These are phyloP conservation scores for Eleutherodactylus coqui DNA, from an alignment of 2,797 vertebrate species.

Conservation along the genomic window DNA sequence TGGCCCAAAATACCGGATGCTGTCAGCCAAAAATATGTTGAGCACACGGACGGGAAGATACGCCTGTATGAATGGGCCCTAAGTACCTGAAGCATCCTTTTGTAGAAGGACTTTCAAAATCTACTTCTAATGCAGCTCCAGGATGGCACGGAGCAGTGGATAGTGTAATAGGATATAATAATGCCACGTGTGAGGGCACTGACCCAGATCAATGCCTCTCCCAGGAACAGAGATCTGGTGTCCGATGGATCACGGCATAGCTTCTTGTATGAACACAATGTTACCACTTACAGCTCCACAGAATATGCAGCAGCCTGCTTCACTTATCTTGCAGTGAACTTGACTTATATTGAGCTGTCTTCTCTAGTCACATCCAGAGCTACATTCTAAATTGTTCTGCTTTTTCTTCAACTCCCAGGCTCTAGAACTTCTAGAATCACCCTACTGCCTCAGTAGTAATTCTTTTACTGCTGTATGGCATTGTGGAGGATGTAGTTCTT, in stretches of 20 bases:
- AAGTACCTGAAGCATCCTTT: too few relatives aligned
- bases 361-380: background rate
- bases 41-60: too few relatives aligned
- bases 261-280: background rate
- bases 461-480: too few relatives aligned
- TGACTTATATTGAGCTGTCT: background rate
- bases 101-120: background rate
- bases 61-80: too few relatives aligned
- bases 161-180: conserved; percentile 9
- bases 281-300: background rate
- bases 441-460: too few relatives aligned
- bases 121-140: background rate
- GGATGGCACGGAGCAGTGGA: background rate
- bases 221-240: background rate
- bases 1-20: too few relatives aligned
- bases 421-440: background rate
- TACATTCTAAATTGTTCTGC: background rate
- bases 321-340: background rate
- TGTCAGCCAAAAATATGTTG: too few relatives aligned
- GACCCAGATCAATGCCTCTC: background rate
- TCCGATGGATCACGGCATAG: background rate
- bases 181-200: background rate
- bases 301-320: background rate
- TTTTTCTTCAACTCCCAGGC: background rate
- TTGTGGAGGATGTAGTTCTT: too few relatives aligned